phyloP scores from a whole-genome alignment of 2,888 invertebrate species.

The Spodoptera picta region DNA sequence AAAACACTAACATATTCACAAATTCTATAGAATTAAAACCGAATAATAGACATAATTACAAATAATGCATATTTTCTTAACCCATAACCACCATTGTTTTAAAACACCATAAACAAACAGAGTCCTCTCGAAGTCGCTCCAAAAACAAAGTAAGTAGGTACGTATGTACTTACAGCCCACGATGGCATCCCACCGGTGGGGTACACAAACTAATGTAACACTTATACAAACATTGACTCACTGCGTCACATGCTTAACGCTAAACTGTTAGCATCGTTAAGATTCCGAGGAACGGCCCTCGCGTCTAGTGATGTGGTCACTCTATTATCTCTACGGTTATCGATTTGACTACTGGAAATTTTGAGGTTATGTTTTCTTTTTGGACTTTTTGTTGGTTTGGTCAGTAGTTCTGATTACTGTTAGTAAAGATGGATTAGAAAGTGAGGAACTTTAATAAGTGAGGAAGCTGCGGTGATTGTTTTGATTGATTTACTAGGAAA shows the following conservation, averaged over 20 bases:
- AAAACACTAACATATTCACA: too few relatives aligned
- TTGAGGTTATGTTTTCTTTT: conserved; percentile 9
- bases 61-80: not conserved
- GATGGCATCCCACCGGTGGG: conserved; percentile 33
- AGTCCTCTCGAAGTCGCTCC: conserved; percentile 15
- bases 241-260: conserved; percentile 62
- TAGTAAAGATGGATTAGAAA: too few relatives aligned
- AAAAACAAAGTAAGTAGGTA: conserved; percentile 32
- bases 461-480: too few relatives aligned
- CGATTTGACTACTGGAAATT: conserved; percentile 14
- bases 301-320: conserved; percentile 37
- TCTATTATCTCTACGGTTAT: conserved; percentile 26
- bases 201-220: conserved; percentile 58
- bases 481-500: too few relatives aligned
- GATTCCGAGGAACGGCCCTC: conserved; percentile 58
- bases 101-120: conserved; percentile 18
- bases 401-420: too few relatives aligned
- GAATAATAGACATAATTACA: too few relatives aligned
- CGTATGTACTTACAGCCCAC: conserved; percentile 2
- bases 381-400: not conserved
- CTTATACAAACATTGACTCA: conserved; percentile 60
- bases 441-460: too few relatives aligned
- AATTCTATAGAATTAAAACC: not conserved
- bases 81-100: conserved; percentile 21
- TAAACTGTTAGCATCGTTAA: conserved; percentile 73